Conservation (phyloP, 2,888 invertebrate species). For the Oscheius sp. region DNA sequence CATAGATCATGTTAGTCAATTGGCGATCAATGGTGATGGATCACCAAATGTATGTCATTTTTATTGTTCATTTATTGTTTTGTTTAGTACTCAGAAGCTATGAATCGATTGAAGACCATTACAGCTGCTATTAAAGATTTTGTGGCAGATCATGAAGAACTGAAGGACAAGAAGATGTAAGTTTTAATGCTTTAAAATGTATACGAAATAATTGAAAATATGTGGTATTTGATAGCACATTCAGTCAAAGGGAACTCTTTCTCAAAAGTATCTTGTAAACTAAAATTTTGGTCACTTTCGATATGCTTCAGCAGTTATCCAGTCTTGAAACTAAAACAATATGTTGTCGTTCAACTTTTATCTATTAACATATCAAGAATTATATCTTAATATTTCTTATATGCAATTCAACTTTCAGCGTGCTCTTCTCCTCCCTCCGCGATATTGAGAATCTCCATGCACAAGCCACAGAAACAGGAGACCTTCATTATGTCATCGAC, state of each 20-base stretch:
- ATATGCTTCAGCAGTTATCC: no score
- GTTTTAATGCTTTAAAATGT: conserved; percentile 2
- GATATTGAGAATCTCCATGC: conserved; percentile 53
- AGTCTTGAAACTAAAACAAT: no score
- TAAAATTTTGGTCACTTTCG: no score
- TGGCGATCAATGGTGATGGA: conserved; percentile 49
- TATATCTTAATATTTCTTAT: not conserved
- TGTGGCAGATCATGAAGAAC: conserved; percentile 33
- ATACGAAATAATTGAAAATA: no score
- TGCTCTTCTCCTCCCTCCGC: conserved; percentile 53
- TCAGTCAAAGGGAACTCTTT: no score
- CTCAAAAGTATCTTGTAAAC: no score
- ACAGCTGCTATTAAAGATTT: conserved; percentile 38
- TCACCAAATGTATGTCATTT: conserved; percentile 38
- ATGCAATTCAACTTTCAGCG: conserved; percentile 38
- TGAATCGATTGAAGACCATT: conserved; percentile 41
- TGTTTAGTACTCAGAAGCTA: conserved; percentile 49
- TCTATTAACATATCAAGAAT: no score
- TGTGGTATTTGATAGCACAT: no score
- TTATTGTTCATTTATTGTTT: no score
- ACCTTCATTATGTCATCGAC: conserved; percentile 55
- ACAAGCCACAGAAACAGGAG: conserved; percentile 45
- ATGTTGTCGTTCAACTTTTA: not conserved
- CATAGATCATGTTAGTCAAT: conserved; percentile 53
- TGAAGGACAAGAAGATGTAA: conserved; percentile 55